phyloP scores from a whole-genome alignment of 2,888 invertebrate species.

The Scaeva pyrastri region DNA sequence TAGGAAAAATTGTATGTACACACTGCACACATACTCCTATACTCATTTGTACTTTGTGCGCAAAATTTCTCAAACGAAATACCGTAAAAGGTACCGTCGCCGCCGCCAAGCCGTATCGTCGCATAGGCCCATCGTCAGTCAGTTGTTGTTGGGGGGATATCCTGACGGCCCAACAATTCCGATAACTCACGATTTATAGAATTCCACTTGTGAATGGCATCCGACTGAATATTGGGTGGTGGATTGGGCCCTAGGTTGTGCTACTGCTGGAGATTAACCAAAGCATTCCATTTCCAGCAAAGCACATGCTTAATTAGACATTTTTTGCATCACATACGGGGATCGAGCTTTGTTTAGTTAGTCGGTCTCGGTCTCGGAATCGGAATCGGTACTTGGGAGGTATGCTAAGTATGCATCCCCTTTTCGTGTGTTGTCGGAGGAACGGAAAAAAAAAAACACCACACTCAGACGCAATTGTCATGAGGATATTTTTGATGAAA shows the following conservation, averaged over 20 bases:
- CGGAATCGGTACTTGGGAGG: neutral
- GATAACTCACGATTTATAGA: conserved; percentile 75
- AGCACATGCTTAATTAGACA: conserved; percentile 59
- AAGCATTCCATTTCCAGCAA: conserved; percentile 63
- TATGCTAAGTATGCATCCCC: conserved; percentile 60
- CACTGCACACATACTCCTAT: too few species aligned
- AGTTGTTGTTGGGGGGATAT: neutral
- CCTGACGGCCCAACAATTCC: conserved; percentile 57
- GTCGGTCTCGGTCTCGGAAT: too few species aligned
- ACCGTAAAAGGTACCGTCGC: conserved; percentile 66
- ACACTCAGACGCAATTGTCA: conserved; percentile 5
- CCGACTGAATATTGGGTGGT: conserved; percentile 53
- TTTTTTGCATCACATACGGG: conserved; percentile 15
- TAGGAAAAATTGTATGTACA: conserved; percentile 55
- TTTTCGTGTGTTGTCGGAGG: neutral
- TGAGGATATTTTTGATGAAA: conserved; percentile 46
- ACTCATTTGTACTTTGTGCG: conserved; percentile 52
- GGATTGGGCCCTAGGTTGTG: conserved; percentile 33
- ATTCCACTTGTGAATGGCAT: conserved; percentile 64
- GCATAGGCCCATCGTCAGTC: neutral
- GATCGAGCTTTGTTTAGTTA: conserved; percentile 13
- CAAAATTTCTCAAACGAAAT: conserved; percentile 51
- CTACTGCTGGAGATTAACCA: neutral
- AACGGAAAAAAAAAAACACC: neutral
- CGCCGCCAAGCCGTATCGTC: neutral